These are phyloP conservation scores for Xylocampa areola DNA, from an alignment of 2,888 invertebrate genomes.

Conservation along the genomic window DNA sequence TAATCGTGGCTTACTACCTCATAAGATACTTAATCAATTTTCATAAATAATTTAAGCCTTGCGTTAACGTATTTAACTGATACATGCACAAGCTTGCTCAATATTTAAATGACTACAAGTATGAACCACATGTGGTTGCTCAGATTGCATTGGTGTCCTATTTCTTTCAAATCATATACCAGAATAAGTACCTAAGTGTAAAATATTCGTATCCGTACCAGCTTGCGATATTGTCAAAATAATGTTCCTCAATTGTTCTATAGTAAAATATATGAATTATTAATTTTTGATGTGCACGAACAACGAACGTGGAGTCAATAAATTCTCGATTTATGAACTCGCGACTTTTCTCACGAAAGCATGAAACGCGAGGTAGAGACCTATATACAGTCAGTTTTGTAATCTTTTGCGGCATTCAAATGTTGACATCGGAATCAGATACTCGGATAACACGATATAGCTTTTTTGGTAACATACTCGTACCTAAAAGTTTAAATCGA, in stretches of 20 bases:
- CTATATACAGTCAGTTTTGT: slow-evolving; percentile 1
- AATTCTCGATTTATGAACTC: slow-evolving; percentile 37
- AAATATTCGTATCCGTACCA: slow-evolving; percentile 37
- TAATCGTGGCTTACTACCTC: background rate
- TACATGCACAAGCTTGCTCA: slow-evolving; percentile 11
- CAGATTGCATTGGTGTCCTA: slow-evolving; percentile 10
- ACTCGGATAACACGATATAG: background rate
- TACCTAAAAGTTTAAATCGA: background rate
- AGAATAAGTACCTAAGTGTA: background rate
- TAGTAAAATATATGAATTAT: slow-evolving; percentile 33
- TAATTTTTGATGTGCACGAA: slow-evolving; percentile 22
- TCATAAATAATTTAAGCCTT: slow-evolving; percentile 24
- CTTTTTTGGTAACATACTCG: background rate
- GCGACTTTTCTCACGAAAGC: slow-evolving; percentile 24
- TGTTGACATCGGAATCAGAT: background rate
- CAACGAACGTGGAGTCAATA: slow-evolving; percentile 18
- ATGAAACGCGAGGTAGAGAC: slow-evolving; percentile 9
- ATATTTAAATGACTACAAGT: slow-evolving; percentile 24
- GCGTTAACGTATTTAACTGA: background rate
- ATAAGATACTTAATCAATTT: slow-evolving; percentile 3
- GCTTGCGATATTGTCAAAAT: slow-evolving; percentile 36
- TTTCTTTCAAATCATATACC: background rate
- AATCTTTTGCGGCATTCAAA: slow-evolving; percentile 1
- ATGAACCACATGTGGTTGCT: background rate
- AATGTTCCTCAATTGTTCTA: slow-evolving; percentile 7